Conservation (phyloP, 2,113 vertebrate species). For the Etheostoma spectabile region DNA sequence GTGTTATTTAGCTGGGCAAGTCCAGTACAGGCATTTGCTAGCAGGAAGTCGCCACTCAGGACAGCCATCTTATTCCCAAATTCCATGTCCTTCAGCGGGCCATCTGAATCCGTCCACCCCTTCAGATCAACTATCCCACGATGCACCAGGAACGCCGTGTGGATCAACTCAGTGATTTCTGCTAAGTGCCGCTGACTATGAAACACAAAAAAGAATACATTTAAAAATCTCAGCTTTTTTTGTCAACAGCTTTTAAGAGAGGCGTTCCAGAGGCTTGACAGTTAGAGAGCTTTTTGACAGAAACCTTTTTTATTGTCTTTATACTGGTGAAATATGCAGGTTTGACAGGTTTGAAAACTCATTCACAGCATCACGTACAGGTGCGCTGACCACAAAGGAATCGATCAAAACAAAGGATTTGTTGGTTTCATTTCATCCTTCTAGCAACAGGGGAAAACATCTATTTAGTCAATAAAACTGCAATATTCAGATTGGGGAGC, state of each 20-base stretch:
- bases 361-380: constrained; percentile 16
- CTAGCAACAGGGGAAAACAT: neutral
- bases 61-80: constrained; percentile 99
- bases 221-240: constrained; percentile 30
- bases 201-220: constrained; percentile 43
- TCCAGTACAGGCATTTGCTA: constrained; percentile 94
- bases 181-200: constrained; percentile 94
- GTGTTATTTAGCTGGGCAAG: constrained; percentile 95
- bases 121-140: constrained; percentile 94
- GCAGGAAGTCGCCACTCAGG: constrained; percentile 96
- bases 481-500: neutral
- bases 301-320: constrained; percentile 50
- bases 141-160: constrained; percentile 97
- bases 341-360: constrained; percentile 12
- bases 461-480: constrained; percentile 10
- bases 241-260: constrained; percentile 28
- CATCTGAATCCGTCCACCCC: constrained; percentile 91
- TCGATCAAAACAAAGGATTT: constrained; percentile 7
- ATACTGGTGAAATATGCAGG: constrained; percentile 15
- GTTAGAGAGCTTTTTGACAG: constrained; percentile 58
- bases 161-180: constrained; percentile 97
- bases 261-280: constrained; percentile 19
- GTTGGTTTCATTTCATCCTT: neutral
- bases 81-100: constrained; percentile 96
- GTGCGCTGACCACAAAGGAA: constrained; percentile 26